Percentiles rank a stretch among this genome's conserved stretches.
phyloP scores from a whole-genome alignment of 2,113 vertebrate species.

The rabbit (Oryctolagus cuniculus) region DNA sequence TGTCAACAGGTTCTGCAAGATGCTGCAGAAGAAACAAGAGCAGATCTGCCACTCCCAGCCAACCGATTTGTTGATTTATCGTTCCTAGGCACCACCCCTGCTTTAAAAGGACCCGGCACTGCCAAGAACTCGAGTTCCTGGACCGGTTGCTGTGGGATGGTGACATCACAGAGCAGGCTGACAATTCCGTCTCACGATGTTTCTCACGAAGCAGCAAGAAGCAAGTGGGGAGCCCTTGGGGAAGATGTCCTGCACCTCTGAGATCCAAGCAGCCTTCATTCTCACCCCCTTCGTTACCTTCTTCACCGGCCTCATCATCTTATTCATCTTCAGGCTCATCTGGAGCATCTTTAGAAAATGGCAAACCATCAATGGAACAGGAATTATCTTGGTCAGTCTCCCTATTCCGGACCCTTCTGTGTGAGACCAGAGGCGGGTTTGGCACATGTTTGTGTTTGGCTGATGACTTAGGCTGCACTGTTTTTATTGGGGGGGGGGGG shows the following conservation, averaged over 20 bases:
- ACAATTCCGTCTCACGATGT: slow-evolving; percentile 19
- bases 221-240: not conserved
- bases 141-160: slow-evolving; percentile 57
- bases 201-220: rapidly evolving
- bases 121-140: not conserved
- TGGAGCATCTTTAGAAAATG: not conserved
- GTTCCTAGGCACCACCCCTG: not conserved
- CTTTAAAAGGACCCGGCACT: not conserved
- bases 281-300: slow-evolving; percentile 81
- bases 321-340: slow-evolving; percentile 62
- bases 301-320: slow-evolving; percentile 79
- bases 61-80: not conserved
- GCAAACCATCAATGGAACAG: not conserved
- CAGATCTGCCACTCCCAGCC: not conserved
- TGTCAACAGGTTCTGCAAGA: not conserved
- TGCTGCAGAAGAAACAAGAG: not conserved
- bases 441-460: slow-evolving; percentile 33
- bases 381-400: slow-evolving; percentile 66
- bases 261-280: slow-evolving; percentile 78
- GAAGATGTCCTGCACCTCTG: slow-evolving; percentile 20
- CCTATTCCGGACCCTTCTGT: not conserved
- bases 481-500: too few relatives aligned
- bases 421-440: slow-evolving; percentile 27
- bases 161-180: slow-evolving; percentile 63
- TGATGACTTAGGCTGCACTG: not conserved